phyloP scores from a whole-genome alignment of 2,113 vertebrate genomes.

The Rana temporaria region DNA sequence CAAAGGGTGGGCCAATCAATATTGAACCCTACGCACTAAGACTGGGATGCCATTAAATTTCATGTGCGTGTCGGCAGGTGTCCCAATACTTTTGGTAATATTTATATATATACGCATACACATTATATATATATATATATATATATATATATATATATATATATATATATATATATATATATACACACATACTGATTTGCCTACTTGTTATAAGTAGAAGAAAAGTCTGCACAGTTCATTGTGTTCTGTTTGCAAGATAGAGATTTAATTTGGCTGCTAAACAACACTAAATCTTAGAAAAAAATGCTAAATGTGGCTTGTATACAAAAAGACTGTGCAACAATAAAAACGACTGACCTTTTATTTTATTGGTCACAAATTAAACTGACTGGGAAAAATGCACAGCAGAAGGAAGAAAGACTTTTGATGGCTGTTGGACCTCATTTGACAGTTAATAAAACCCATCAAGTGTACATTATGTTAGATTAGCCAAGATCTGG shows the following conservation, averaged over 20 bases:
- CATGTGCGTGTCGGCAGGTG: too few species aligned
- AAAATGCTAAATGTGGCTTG: constrained; percentile 65
- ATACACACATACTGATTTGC: background rate
- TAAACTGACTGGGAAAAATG: constrained; percentile 67
- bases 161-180: too few species aligned
- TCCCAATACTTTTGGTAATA: too few species aligned
- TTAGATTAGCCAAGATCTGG: constrained; percentile 77
- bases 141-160: too few species aligned
- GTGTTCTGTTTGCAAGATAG: background rate
- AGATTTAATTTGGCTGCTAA: background rate
- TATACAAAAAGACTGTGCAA: constrained; percentile 68
- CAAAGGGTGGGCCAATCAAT: too few species aligned
- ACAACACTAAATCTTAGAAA: constrained; percentile 22
- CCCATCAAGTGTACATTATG: constrained; percentile 75
- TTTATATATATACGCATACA: too few species aligned
- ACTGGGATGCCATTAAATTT: too few species aligned
- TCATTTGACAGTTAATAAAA: constrained; percentile 80
- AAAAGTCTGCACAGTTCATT: background rate
- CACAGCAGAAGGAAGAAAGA: constrained; percentile 68
- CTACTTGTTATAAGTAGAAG: background rate
- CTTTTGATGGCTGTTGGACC: constrained; percentile 69
- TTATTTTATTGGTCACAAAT: constrained; percentile 72
- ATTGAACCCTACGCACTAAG: too few species aligned
- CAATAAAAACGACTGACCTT: constrained; percentile 75
- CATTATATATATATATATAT: too few species aligned